A percentile compares a stretch with the other conserved stretches of the same genome.
Evolutionary conservation across 1,140 invertebrate species (phyloP).

Genomic region (Drosophila virilis): DNA sequence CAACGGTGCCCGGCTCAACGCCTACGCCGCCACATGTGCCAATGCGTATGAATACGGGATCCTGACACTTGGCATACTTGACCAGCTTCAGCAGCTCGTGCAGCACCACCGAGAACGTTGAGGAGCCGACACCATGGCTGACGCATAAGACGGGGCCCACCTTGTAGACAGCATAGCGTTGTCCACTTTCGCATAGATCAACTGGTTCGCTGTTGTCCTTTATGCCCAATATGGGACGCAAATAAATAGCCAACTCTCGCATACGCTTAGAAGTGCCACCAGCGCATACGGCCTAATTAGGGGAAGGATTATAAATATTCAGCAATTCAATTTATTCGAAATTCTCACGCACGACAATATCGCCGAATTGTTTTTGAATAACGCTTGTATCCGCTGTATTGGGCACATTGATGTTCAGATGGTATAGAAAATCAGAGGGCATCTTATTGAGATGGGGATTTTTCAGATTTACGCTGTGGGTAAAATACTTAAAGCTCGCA

Average conservation of each 20-base stretch:
- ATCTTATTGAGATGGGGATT: conserved; percentile 91
- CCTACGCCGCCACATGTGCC: conserved; percentile 97
- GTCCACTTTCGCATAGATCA: conserved; percentile 90
- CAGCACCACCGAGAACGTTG: conserved; percentile 94
- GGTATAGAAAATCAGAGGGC: conserved; percentile 93
- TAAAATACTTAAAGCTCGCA: neutral
- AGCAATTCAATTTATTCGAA: neutral
- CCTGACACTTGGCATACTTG: conserved; percentile 93
- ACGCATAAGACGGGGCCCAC: conserved; percentile 73
- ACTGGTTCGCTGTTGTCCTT: conserved; percentile 91
- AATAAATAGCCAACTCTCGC: conserved; percentile 94
- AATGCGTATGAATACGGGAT: conserved; percentile 95
- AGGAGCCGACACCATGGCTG: conserved; percentile 96
- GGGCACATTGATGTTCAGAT: conserved; percentile 89
- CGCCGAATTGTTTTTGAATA: conserved; percentile 92
- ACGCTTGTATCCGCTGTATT: conserved; percentile 89
- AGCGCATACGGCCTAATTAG: conserved; percentile 95
- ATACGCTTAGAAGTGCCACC: conserved; percentile 97
- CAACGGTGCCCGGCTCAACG: conserved; percentile 92
- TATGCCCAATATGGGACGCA: conserved; percentile 91
- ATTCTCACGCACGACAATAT: conserved; percentile 90
- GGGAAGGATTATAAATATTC: too few species aligned
- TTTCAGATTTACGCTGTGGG: conserved; percentile 79
- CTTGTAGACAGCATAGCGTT: conserved; percentile 98
- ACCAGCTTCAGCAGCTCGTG: conserved; percentile 97